These are phyloP conservation scores for Dione vanillae DNA, from an alignment of 2,888 invertebrate genomes.

Conservation along the genomic window DNA sequence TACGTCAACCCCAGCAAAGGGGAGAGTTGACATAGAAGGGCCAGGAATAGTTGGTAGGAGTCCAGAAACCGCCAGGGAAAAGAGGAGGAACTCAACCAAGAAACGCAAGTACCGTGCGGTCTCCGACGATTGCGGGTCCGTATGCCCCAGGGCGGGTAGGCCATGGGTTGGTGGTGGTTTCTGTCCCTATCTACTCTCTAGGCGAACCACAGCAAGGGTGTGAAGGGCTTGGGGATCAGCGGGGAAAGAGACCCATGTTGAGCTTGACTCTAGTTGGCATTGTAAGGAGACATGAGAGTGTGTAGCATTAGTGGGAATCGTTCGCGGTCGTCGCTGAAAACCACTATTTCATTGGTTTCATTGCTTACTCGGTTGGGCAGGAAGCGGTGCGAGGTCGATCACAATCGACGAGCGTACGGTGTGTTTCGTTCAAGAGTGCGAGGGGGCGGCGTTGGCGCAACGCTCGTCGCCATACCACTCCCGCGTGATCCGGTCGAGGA, in stretches of 20 bases:
- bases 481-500: slow-evolving; percentile 83
- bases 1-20: no score
- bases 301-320: slow-evolving; percentile 57
- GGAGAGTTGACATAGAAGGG: no score
- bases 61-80: no score
- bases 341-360: slow-evolving; percentile 62
- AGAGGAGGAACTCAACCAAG: no score
- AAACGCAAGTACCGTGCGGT: no score
- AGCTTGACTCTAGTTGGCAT: slow-evolving; percentile 86
- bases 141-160: no score
- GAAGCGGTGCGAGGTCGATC: slow-evolving; percentile 56
- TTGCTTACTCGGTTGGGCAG: slow-evolving; percentile 61
- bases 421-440: slow-evolving; percentile 79
- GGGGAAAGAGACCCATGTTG: slow-evolving; percentile 89
- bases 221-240: slow-evolving; percentile 77
- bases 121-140: no score
- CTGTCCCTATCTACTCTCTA: slow-evolving; percentile 23
- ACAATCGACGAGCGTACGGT: slow-evolving; percentile 54
- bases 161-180: no score
- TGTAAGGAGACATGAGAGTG: slow-evolving; percentile 20
- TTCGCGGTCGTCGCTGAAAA: slow-evolving; percentile 63
- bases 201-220: slow-evolving; percentile 43
- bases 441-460: slow-evolving; percentile 60
- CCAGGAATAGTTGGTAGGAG: no score
- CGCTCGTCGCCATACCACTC: slow-evolving; percentile 62